Conservation (phyloP, 2,888 invertebrate species). For the Pollenia amentaria region DNA sequence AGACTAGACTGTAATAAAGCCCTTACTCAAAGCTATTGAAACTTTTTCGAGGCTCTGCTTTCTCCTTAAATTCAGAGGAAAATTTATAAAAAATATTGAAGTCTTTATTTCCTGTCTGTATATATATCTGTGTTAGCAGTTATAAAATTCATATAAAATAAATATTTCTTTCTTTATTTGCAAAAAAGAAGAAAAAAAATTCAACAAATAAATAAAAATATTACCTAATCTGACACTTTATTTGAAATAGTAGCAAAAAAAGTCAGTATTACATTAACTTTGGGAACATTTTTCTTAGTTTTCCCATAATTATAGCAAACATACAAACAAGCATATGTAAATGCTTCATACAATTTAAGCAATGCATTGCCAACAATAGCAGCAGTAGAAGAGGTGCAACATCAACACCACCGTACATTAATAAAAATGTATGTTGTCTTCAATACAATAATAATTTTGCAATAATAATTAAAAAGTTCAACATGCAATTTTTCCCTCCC, state of each 20-base stretch:
- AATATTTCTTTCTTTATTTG: neutral
- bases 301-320: slow-evolving; percentile 65
- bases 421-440: slow-evolving; percentile 38
- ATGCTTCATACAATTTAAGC: slow-evolving; percentile 9
- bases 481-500: slow-evolving; percentile 44
- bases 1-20: neutral
- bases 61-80: neutral
- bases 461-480: slow-evolving; percentile 72
- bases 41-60: too few species aligned
- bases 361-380: slow-evolving; percentile 3
- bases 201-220: slow-evolving; percentile 53
- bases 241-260: slow-evolving; percentile 21
- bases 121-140: neutral
- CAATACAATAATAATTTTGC: slow-evolving; percentile 29
- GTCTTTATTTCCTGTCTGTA: neutral
- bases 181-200: neutral
- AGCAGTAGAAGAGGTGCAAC: slow-evolving; percentile 25
- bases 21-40: too few species aligned
- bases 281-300: slow-evolving; percentile 65
- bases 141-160: slow-evolving; percentile 35
- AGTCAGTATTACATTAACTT: slow-evolving; percentile 55
- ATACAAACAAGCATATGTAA: neutral
- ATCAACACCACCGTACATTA: neutral
- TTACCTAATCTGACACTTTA: slow-evolving; percentile 62
- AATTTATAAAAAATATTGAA: slow-evolving; percentile 1